Conservation (phyloP, 2,888 invertebrate genomes). For the Philereme transversata region DNA sequence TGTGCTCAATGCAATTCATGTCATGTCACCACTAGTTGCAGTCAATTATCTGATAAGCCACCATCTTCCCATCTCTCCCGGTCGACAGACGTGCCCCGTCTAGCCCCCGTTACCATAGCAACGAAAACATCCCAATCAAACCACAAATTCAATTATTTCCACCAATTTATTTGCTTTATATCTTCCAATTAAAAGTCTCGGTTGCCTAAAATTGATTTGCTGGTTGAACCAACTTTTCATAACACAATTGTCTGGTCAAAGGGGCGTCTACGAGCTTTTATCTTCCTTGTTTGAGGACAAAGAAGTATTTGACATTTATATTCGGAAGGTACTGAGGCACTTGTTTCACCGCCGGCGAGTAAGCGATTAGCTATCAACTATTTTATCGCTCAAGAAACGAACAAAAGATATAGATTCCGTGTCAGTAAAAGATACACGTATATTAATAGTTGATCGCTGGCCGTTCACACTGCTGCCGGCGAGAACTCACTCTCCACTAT, state of each 20-base stretch:
- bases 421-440: no score
- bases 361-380: no score
- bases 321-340: no score
- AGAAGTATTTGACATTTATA: not conserved
- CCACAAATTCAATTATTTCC: constrained; percentile 60
- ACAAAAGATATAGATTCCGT: no score
- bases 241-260: constrained; percentile 63
- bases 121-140: constrained; percentile 52
- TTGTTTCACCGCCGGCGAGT: no score
- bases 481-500: no score
- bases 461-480: no score
- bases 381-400: no score
- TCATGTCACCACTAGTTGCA: constrained; percentile 59
- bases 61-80: constrained; percentile 49
- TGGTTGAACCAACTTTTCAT: constrained; percentile 55
- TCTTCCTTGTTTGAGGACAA: constrained; percentile 39
- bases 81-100: constrained; percentile 31
- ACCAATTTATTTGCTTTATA: constrained; percentile 50
- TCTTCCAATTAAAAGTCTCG: constrained; percentile 54
- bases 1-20: constrained; percentile 46
- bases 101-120: constrained; percentile 51
- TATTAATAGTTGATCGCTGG: no score
- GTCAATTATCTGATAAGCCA: constrained; percentile 77
- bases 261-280: constrained; percentile 51
- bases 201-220: constrained; percentile 62